These are phyloP conservation scores for Bilobella aurantiaca DNA, from an alignment of 1,140 invertebrate genomes.

Conservation along the genomic window DNA sequence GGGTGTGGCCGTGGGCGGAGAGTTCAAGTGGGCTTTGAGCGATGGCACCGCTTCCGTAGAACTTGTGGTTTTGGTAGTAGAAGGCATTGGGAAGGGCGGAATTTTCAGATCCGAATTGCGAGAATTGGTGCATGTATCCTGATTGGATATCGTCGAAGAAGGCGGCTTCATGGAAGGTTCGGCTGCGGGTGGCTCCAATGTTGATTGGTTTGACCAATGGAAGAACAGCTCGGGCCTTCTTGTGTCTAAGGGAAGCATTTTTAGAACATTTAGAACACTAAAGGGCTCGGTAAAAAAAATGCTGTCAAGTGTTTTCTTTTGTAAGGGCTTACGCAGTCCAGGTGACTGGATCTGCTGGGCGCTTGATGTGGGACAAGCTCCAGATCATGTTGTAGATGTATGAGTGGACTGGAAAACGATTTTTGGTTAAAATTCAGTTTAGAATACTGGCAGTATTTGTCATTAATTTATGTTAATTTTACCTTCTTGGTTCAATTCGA, in stretches of 20 bases:
- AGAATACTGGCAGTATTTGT: too few relatives aligned
- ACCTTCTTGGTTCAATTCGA: slow-evolving; percentile 27
- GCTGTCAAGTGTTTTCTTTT: too few relatives aligned
- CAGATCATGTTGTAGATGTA: slow-evolving; percentile 32
- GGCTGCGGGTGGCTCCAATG: slow-evolving; percentile 15
- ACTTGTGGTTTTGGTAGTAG: slow-evolving; percentile 26
- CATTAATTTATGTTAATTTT: too few relatives aligned
- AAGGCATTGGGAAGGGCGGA: slow-evolving; percentile 25
- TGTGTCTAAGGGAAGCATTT: too few relatives aligned
- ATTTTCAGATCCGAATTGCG: slow-evolving; percentile 21
- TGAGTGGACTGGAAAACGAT: slow-evolving; percentile 23
- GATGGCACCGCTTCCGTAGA: slow-evolving; percentile 24
- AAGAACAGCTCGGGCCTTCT: slow-evolving; percentile 27
- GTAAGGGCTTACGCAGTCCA: too few relatives aligned
- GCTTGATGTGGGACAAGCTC: background rate
- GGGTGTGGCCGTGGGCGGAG: slow-evolving; percentile 19
- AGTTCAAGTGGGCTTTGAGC: slow-evolving; percentile 24
- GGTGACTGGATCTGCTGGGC: background rate
- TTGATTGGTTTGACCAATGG: slow-evolving; percentile 32
- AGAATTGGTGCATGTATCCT: slow-evolving; percentile 21
- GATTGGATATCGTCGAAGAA: slow-evolving; percentile 16
- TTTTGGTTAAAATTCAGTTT: too few relatives aligned
- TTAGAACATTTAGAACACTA: too few relatives aligned
- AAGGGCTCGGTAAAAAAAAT: too few relatives aligned
- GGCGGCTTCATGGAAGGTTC: slow-evolving; percentile 25